These are phyloP conservation scores for Periphyllus acericola DNA, from an alignment of 2,888 invertebrate genomes.

Conservation along the genomic window DNA sequence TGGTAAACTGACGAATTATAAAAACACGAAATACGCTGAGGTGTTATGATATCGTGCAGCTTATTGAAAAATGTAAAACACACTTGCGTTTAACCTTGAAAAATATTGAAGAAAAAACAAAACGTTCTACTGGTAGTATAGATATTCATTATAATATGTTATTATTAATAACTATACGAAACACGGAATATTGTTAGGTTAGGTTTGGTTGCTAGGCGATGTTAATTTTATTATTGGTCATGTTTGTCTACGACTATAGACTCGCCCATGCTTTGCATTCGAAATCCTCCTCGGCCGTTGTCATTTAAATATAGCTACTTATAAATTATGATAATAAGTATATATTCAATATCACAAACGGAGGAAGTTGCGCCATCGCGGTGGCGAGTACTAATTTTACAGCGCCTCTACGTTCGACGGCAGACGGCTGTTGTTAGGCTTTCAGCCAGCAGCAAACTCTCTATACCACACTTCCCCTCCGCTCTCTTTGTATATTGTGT, in stretches of 20 bases:
- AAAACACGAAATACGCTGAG: background rate
- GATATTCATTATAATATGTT: background rate
- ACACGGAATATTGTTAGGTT: background rate
- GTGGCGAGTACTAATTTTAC: constrained; percentile 30
- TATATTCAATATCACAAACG: background rate
- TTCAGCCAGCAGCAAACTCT: constrained; percentile 4
- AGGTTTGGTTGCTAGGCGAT: background rate
- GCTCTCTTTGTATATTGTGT: background rate
- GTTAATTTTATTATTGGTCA: constrained; percentile 5
- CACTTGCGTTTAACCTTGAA: background rate
- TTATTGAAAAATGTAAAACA: background rate
- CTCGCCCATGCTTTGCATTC: background rate
- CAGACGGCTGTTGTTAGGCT: background rate
- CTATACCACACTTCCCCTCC: background rate
- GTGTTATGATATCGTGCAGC: background rate
- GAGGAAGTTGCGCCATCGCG: constrained; percentile 20
- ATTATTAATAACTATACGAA: no score
- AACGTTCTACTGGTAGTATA: background rate
- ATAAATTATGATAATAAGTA: background rate
- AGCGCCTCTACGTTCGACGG: background rate
- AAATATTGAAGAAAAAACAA: background rate
- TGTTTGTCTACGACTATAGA: background rate
- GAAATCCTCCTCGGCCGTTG: constrained; percentile 10
- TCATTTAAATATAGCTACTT: constrained; percentile 47
- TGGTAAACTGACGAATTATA: background rate